Conservation (phyloP, 2,888 invertebrate species). For the Clistopyga incitator region DNA sequence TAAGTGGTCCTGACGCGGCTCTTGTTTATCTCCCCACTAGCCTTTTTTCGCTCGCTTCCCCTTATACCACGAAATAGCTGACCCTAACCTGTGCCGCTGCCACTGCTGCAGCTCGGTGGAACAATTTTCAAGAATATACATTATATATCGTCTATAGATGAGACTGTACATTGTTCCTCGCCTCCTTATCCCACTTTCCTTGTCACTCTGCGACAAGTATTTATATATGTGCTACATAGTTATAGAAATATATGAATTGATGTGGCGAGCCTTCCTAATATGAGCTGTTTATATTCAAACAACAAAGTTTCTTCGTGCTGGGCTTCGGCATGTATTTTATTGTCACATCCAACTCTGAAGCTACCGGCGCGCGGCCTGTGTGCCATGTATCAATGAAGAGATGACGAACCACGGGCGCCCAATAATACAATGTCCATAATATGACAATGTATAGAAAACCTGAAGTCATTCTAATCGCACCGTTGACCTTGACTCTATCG, state of each 20-base stretch:
- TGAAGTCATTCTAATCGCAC: background rate
- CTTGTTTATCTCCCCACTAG: background rate
- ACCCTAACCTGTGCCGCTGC: conserved; percentile 55
- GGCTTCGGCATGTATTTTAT: background rate
- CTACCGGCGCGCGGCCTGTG: background rate
- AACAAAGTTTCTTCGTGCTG: conserved; percentile 9
- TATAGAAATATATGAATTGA: conserved; percentile 52
- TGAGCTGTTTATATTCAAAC: conserved; percentile 27
- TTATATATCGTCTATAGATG: background rate
- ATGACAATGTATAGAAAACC: background rate
- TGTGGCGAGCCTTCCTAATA: conserved; percentile 43
- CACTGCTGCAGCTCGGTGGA: too few relatives aligned
- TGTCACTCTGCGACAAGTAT: background rate
- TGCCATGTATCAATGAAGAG: background rate
- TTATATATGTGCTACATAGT: conserved; percentile 27
- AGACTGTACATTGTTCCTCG: background rate
- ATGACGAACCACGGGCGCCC: conserved; percentile 5
- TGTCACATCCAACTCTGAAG: background rate
- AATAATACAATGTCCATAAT: conserved; percentile 15
- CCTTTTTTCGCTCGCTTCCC: background rate
- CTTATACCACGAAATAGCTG: conserved; percentile 32
- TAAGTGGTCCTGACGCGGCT: conserved; percentile 44
- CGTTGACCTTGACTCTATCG: too few relatives aligned
- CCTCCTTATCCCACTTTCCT: conserved; percentile 14
- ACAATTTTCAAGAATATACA: conserved; percentile 40